These are phyloP conservation scores for Myiopsitta monachus DNA, from an alignment of 2,113 vertebrate species.

Conservation along the genomic window DNA sequence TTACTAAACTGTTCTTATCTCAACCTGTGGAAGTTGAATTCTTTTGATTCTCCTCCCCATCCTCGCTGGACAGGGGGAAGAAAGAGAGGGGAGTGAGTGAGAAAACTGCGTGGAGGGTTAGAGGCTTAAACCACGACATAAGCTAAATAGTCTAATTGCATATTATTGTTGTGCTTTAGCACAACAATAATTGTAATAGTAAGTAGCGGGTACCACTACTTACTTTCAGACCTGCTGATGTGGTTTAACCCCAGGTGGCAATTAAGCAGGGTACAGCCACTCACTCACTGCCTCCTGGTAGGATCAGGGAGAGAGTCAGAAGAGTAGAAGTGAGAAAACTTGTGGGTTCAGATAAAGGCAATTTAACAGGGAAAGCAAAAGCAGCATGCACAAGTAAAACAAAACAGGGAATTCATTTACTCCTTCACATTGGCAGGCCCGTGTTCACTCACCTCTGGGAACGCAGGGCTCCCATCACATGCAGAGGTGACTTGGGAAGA, in stretches of 20 bases:
- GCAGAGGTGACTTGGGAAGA: neutral
- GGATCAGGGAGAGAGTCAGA: neutral
- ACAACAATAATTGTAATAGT: neutral
- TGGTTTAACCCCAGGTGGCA: neutral
- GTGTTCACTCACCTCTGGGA: neutral
- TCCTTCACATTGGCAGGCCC: neutral
- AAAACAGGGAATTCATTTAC: neutral
- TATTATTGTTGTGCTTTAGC: neutral
- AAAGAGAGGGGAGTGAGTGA: too few species aligned
- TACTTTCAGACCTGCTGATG: neutral
- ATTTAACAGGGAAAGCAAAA: neutral
- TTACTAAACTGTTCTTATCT: too few species aligned
- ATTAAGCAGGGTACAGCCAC: neutral
- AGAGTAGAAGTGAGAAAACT: neutral
- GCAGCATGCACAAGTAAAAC: neutral
- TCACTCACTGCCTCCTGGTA: neutral
- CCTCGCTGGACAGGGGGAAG: too few species aligned
- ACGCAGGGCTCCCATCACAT: neutral
- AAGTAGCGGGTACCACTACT: neutral
- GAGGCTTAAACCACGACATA: too few species aligned
- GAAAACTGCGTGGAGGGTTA: too few species aligned
- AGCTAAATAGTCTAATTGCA: neutral
- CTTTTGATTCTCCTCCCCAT: too few species aligned
- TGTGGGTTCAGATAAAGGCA: neutral
- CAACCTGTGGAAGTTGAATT: too few species aligned